These are phyloP conservation scores for Corythornis cristatus DNA, from an alignment of 2,113 vertebrate genomes.

Conservation along the genomic window DNA sequence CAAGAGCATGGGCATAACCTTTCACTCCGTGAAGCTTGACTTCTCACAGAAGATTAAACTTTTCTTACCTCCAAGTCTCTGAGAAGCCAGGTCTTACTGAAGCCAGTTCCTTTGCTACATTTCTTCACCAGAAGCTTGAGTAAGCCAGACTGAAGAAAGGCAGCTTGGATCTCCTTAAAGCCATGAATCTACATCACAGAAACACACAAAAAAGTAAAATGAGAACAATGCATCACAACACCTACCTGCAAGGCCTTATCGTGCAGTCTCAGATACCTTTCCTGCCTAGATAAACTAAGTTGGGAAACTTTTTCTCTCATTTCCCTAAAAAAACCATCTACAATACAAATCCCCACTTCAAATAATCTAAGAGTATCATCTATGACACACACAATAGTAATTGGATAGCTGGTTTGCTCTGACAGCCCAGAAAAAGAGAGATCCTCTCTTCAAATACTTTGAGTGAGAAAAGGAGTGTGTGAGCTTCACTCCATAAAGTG, in stretches of 20 bases:
- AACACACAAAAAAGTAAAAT: neutral
- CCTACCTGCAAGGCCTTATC: neutral
- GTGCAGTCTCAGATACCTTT: neutral
- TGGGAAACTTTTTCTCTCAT: neutral
- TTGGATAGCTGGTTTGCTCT: neutral
- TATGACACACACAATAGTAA: neutral
- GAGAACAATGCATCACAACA: neutral
- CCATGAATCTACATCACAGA: slow-evolving; percentile 80
- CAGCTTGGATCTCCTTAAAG: slow-evolving; percentile 84
- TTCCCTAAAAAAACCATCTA: neutral
- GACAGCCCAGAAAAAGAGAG: neutral
- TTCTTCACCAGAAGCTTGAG: slow-evolving; percentile 93
- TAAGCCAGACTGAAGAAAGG: slow-evolving; percentile 88
- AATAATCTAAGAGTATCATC: neutral
- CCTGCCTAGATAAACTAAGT: neutral
- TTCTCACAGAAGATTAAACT: neutral
- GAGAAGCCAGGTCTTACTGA: slow-evolving; percentile 97
- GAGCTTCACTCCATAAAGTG: neutral
- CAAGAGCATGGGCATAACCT: neutral
- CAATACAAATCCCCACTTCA: neutral
- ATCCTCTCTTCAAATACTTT: neutral
- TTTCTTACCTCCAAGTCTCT: slow-evolving; percentile 88
- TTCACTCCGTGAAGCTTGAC: neutral
- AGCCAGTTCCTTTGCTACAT: slow-evolving; percentile 97
- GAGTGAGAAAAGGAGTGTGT: neutral